phyloP scores from a whole-genome alignment of 2,888 invertebrate species.

The Pharmacophagus antenor region DNA sequence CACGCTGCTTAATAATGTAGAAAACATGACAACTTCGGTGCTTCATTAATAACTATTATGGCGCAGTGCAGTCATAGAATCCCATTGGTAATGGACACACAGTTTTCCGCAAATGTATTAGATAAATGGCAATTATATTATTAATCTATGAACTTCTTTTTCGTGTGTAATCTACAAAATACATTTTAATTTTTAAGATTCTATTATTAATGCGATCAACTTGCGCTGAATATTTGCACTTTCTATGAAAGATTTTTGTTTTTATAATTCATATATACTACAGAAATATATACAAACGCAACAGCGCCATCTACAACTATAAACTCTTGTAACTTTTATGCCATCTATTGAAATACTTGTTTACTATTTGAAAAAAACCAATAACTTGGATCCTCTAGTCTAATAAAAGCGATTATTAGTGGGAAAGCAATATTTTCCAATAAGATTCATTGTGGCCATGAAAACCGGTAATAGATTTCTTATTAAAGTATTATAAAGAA shows the following conservation, averaged over 20 bases:
- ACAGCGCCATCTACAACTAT: neutral
- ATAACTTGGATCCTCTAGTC: constrained; percentile 3
- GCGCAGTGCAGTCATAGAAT: constrained; percentile 32
- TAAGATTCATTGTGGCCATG: constrained; percentile 24
- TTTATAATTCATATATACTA: neutral
- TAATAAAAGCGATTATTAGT: neutral
- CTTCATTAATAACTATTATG: constrained; percentile 38
- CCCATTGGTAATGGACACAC: constrained; percentile 32
- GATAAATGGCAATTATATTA: constrained; percentile 11
- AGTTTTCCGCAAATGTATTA: neutral
- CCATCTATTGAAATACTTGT: constrained; percentile 16
- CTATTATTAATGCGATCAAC: no score
- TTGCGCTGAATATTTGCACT: no score
- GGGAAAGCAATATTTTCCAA: neutral
- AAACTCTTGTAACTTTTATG: neutral
- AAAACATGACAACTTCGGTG: constrained; percentile 38
- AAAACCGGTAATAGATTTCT: neutral
- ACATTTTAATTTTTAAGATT: neutral
- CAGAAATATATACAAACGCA: neutral
- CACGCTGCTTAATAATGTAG: constrained; percentile 31
- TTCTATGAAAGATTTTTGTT: no score
- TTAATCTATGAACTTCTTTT: neutral
- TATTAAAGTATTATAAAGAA: neutral
- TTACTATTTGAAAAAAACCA: constrained; percentile 20
- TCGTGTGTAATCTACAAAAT: neutral